Percentiles rank a stretch among this genome's conserved stretches.
Conservation (phyloP, 2,113 vertebrate species). For the Forbesichthys papilliferus region DNA sequence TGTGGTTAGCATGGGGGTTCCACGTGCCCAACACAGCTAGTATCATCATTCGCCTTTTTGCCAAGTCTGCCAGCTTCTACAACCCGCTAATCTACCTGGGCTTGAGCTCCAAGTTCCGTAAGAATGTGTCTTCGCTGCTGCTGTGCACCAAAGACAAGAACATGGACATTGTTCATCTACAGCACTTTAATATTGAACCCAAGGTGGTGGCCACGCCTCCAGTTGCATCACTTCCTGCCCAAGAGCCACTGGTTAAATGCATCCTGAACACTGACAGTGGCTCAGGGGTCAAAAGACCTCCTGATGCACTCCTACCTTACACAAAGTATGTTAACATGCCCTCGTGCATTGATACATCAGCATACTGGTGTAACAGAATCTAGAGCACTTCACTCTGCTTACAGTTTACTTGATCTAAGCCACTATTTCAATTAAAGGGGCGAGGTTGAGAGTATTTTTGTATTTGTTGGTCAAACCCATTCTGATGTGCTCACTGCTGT, state of each 20-base stretch:
- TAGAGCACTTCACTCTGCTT: conserved; percentile 30
- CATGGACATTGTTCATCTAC: conserved; percentile 76
- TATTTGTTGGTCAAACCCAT: conserved; percentile 50
- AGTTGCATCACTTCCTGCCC: conserved; percentile 27
- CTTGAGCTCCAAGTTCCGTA: conserved; percentile 85
- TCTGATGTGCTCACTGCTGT: conserved; percentile 23
- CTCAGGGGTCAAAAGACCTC: conserved; percentile 72
- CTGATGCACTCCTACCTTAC: conserved; percentile 66
- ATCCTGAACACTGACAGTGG: conserved; percentile 55
- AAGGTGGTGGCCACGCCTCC: conserved; percentile 57
- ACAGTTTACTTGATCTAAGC: conserved; percentile 15
- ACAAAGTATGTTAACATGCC: conserved; percentile 55
- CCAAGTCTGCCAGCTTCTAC: conserved; percentile 85
- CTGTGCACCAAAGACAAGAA: conserved; percentile 67
- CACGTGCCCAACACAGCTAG: conserved; percentile 79
- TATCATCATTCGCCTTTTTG: conserved; percentile 81
- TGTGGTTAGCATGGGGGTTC: conserved; percentile 81
- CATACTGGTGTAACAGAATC: conserved; percentile 66
- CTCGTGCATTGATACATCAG: conserved; percentile 64
- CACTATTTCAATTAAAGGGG: conserved; percentile 41
- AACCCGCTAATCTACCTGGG: conserved; percentile 85
- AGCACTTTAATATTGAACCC: conserved; percentile 76
- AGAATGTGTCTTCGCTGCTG: conserved; percentile 73
- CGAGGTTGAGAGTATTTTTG: conserved; percentile 45
- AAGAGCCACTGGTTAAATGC: conserved; percentile 60